Percentiles rank a stretch among this genome's conserved stretches.
These are phyloP conservation scores for Parapsyche elsis DNA, from an alignment of 1,140 invertebrate species.

Conservation along the genomic window DNA sequence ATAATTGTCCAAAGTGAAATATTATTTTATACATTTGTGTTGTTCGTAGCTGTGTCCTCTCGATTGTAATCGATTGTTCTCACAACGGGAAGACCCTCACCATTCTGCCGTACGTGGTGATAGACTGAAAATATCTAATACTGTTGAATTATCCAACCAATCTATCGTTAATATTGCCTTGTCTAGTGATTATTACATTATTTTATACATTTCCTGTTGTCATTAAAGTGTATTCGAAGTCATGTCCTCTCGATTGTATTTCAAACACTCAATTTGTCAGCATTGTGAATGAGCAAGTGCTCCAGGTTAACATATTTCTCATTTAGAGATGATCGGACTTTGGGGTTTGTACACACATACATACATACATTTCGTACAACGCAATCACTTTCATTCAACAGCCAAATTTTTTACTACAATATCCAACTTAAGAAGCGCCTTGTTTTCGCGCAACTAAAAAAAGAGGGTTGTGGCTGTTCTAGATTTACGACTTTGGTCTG, in stretches of 20 bases:
- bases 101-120: constrained; percentile 92
- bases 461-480: too few species aligned
- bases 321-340: too few species aligned
- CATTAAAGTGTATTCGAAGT: constrained; percentile 19
- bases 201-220: constrained; percentile 35
- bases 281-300: neutral
- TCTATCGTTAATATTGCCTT: constrained; percentile 45
- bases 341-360: too few species aligned
- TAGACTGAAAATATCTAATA: constrained; percentile 73
- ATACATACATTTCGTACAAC: too few species aligned
- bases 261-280: neutral
- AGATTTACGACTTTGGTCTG: too few species aligned
- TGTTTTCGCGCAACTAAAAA: too few species aligned
- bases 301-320: neutral
- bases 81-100: constrained; percentile 77
- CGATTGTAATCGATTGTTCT: constrained; percentile 58
- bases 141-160: constrained; percentile 33
- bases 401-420: too few species aligned
- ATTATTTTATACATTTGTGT: constrained; percentile 35
- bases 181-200: constrained; percentile 41
- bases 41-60: constrained; percentile 12
- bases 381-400: too few species aligned
- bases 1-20: constrained; percentile 33
- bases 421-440: too few species aligned
- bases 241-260: neutral